A percentile compares a stretch with the other conserved stretches of the same genome.
Evolutionary conservation across 2,797 vertebrate genomes (phyloP).

Genomic region (Enteromius afrohamiltoni): DNA sequence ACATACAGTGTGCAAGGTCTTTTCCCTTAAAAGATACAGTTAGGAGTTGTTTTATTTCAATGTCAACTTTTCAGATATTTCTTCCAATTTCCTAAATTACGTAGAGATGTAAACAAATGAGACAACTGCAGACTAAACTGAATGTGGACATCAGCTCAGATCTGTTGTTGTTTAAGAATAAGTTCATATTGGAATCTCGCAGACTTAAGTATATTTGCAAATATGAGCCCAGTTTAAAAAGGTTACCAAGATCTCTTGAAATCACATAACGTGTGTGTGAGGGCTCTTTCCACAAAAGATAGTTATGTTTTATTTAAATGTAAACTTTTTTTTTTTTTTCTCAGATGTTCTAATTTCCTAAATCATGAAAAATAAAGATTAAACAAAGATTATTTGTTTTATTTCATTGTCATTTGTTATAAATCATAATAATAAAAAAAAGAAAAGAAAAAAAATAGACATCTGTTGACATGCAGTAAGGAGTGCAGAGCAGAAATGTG

Average conservation of each 20-base stretch:
- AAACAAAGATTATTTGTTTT: too few relatives aligned
- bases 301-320: neutral
- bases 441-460: neutral
- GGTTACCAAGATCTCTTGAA: neutral
- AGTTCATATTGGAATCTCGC: neutral
- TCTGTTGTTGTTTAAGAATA: neutral
- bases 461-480: neutral
- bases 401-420: too few relatives aligned
- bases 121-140: neutral
- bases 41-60: too few relatives aligned
- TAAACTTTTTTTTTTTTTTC: neutral
- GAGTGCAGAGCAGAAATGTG: neutral
- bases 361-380: constrained; percentile 2
- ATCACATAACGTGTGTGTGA: neutral
- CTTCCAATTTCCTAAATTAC: too few relatives aligned
- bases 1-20: too few relatives aligned
- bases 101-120: neutral
- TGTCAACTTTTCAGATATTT: too few relatives aligned
- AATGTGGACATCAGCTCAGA: constrained; percentile 7
- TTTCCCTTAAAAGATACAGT: too few relatives aligned
- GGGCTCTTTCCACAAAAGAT: neutral
- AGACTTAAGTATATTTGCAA: neutral
- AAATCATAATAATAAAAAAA: too few relatives aligned
- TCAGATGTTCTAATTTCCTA: neutral
- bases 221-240: neutral